Conservation (phyloP, 2,113 vertebrate species). For the Semnornis frantzii region DNA sequence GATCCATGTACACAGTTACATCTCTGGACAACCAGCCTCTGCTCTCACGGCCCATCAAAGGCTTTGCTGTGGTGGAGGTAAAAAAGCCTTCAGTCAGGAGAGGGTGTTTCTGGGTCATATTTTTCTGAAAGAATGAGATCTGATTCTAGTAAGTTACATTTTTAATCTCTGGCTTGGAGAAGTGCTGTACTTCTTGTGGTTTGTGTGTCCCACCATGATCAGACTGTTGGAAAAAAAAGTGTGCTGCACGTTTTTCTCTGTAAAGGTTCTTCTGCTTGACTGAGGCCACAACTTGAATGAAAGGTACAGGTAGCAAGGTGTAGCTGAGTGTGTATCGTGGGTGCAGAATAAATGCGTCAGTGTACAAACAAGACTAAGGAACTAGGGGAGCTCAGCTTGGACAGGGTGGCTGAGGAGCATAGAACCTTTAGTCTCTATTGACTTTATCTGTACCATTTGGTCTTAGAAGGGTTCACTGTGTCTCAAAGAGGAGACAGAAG, state of each 20-base stretch:
- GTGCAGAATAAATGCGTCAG: neutral
- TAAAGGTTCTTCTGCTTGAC: neutral
- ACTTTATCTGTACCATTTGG: neutral
- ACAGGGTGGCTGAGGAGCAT: neutral
- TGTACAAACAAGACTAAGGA: accelerated
- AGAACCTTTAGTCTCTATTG: neutral
- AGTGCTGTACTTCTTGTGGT: neutral
- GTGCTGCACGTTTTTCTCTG: neutral
- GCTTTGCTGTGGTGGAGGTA: conserved; percentile 98
- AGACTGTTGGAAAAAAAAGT: neutral
- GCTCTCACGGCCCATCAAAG: conserved; percentile 88
- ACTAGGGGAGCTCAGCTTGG: neutral
- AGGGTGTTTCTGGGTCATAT: neutral
- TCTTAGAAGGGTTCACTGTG: neutral
- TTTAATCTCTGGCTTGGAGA: neutral
- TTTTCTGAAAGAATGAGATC: neutral
- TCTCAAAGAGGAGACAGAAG: neutral
- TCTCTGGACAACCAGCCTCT: conserved; percentile 87
- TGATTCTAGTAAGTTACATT: neutral
- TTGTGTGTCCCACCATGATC: neutral
- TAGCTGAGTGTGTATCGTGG: neutral
- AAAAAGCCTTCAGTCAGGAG: neutral
- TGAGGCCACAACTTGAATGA: neutral
- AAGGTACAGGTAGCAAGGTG: neutral
- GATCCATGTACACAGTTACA: conserved; percentile 88